phyloP scores from a whole-genome alignment of 2,797 vertebrate species.

The Oreonectes daqikongensis region DNA sequence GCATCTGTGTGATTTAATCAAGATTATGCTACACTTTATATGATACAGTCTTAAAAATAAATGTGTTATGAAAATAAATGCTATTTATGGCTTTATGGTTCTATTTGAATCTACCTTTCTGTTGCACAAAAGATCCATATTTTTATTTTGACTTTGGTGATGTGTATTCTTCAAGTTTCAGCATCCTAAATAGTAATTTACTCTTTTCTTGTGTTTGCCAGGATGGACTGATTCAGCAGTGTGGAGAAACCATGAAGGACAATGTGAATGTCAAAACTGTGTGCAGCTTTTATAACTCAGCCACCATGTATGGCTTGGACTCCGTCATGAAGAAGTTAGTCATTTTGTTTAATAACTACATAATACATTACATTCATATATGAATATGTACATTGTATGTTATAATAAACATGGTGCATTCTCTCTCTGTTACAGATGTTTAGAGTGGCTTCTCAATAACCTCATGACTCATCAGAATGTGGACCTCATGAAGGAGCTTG shows the following conservation, averaged over 20 bases:
- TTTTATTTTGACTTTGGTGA: neutral
- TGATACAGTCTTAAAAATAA: too few relatives aligned
- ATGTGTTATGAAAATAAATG: too few relatives aligned
- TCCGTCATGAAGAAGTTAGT: conserved; percentile 94
- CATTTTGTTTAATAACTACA: neutral
- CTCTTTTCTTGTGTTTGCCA: conserved; percentile 58
- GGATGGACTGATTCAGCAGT: conserved; percentile 97
- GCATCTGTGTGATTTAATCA: too few relatives aligned
- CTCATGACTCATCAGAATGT: conserved; percentile 97
- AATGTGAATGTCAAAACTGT: conserved; percentile 92
- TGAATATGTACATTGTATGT: neutral
- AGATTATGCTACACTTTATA: too few relatives aligned
- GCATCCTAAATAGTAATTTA: neutral
- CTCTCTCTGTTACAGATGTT: conserved; percentile 79
- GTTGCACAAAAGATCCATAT: too few relatives aligned
- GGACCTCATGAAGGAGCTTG: conserved; percentile 94
- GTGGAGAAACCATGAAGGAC: conserved; percentile 99
- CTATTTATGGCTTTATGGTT: too few relatives aligned
- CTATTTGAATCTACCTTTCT: too few relatives aligned
- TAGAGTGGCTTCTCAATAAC: conserved; percentile 98
- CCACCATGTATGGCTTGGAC: conserved; percentile 91
- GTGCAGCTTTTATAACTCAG: conserved; percentile 88
- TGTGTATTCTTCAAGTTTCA: too few relatives aligned
- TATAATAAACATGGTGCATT: neutral
- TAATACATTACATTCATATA: rapidly evolving